phyloP scores from a whole-genome alignment of 2,888 invertebrate species.

The Tanypteryx hageni region DNA sequence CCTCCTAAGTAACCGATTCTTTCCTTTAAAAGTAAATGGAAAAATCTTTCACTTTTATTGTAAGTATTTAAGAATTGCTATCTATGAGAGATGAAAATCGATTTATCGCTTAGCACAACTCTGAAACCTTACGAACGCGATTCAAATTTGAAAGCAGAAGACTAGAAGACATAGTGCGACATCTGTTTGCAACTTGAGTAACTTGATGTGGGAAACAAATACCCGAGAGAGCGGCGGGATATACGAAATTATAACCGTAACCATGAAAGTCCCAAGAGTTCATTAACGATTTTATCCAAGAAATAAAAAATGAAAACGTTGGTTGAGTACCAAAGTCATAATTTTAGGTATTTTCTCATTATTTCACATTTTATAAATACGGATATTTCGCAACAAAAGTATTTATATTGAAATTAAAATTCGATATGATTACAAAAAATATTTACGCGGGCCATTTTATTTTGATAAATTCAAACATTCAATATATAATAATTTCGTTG shows the following conservation, averaged over 20 bases:
- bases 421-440: no score
- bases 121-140: background rate
- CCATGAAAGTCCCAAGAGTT: background rate
- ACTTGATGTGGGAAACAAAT: background rate
- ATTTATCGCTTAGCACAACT: background rate
- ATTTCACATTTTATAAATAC: background rate
- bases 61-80: background rate
- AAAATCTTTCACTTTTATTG: no score
- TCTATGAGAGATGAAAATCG: background rate
- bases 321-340: no score
- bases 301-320: no score
- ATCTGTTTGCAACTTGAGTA: background rate
- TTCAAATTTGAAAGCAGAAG: background rate
- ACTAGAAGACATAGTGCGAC: slow-evolving; percentile 3
- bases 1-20: no score
- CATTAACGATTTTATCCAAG: background rate
- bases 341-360: background rate
- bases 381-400: background rate
- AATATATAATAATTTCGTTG: no score
- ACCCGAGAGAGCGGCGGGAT: background rate
- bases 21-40: no score
- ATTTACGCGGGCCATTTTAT: no score
- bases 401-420: background rate
- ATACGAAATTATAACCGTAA: background rate
- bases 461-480: no score